Evolutionary conservation across 2,113 vertebrate genomes (phyloP).

Genomic region (Cyprinodon brontotheroides): DNA sequence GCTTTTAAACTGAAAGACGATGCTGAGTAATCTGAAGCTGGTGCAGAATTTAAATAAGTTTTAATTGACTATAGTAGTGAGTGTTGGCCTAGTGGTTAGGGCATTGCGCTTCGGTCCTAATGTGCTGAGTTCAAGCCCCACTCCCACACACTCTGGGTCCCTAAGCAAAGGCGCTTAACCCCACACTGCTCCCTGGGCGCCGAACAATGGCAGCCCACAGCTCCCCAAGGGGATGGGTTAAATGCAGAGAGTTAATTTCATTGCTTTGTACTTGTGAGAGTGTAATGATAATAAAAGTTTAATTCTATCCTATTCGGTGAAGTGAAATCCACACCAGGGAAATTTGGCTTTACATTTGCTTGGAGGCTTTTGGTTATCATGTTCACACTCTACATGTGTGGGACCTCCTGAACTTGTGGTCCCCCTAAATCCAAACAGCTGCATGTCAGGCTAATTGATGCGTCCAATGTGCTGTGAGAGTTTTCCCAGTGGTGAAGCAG

Average conservation of each 20-base stretch:
- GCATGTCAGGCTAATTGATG: not conserved
- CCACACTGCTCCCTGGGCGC: too few species aligned
- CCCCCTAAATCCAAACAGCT: conserved; percentile 3
- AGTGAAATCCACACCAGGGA: not conserved
- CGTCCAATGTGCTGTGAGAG: not conserved
- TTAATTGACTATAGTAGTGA: not conserved
- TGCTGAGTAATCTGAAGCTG: not conserved
- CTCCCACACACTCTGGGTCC: too few species aligned
- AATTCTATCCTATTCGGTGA: not conserved
- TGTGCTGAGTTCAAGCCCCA: too few species aligned
- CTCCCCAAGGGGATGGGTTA: too few species aligned
- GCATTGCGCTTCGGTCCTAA: too few species aligned
- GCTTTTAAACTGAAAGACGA: not conserved
- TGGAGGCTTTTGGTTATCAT: not conserved
- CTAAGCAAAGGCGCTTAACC: too few species aligned
- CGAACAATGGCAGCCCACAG: too few species aligned
- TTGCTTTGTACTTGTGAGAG: too few species aligned
- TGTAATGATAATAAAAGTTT: too few species aligned
- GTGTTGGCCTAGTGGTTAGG: too few species aligned
- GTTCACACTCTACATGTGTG: not conserved
- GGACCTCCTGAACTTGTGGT: not conserved
- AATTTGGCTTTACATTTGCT: not conserved
- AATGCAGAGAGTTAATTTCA: too few species aligned
- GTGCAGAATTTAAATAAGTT: not conserved
- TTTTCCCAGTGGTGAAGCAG: not conserved